Evolutionary conservation across 35 echinoderm and acorn worm species (phyloP).

Genomic region (Lytechinus pictus): DNA sequence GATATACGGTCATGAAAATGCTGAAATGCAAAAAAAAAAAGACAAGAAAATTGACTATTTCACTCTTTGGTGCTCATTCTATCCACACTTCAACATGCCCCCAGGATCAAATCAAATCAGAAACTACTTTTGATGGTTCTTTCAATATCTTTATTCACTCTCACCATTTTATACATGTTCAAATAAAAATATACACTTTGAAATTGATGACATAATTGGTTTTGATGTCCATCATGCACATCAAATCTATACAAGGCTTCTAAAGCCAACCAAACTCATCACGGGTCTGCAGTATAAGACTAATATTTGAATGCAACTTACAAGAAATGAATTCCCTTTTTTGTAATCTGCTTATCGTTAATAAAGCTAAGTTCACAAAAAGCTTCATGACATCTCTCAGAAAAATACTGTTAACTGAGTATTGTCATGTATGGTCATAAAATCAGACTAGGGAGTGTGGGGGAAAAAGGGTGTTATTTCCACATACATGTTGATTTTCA

Average conservation of each 20-base stretch:
- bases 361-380: too few relatives aligned
- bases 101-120: background rate
- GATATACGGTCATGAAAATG: background rate
- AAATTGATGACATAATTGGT: background rate
- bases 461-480: too few relatives aligned
- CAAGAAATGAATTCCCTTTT: too few relatives aligned
- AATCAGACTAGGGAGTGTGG: too few relatives aligned
- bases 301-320: too few relatives aligned
- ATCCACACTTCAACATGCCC: background rate
- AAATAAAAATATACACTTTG: conserved; percentile 21
- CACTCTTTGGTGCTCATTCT: background rate
- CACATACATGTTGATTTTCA: too few relatives aligned
- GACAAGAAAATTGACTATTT: background rate
- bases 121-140: background rate
- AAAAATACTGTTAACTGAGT: too few relatives aligned
- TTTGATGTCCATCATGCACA: background rate
- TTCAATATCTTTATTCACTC: background rate
- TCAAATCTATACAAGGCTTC: background rate
- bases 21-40: background rate
- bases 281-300: too few relatives aligned
- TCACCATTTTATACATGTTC: conserved; percentile 9
- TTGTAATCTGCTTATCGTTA: too few relatives aligned
- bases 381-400: too few relatives aligned
- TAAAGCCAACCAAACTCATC: background rate
- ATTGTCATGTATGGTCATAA: too few relatives aligned